These are phyloP conservation scores for Onychomys torridus DNA, from an alignment of 2,797 vertebrate species.

Conservation along the genomic window DNA sequence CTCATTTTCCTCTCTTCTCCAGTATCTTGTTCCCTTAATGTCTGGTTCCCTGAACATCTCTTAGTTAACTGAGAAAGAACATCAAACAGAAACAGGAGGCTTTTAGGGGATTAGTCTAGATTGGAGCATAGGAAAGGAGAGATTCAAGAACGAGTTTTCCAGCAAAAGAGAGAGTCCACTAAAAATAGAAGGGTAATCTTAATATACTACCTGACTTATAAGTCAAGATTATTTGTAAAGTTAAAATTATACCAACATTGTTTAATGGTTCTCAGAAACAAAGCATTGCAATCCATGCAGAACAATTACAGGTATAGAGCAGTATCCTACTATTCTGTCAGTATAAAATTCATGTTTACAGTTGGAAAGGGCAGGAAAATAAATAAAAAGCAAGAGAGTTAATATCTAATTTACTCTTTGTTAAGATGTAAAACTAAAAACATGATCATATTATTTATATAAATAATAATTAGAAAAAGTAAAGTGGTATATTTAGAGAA, in stretches of 20 bases:
- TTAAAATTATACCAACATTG: not conserved
- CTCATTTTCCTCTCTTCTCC: not conserved
- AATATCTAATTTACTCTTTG: not conserved
- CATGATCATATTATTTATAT: not conserved
- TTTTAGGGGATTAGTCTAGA: not conserved
- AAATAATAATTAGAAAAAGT: slow-evolving; percentile 24
- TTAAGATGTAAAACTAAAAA: not conserved
- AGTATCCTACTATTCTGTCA: not conserved
- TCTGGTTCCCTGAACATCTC: slow-evolving; percentile 9
- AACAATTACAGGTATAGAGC: not conserved
- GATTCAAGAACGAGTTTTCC: not conserved
- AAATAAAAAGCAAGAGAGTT: not conserved
- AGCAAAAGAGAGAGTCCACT: not conserved
- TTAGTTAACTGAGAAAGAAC: slow-evolving; percentile 22
- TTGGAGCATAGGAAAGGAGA: not conserved
- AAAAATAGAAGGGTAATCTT: not conserved
- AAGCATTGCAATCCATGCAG: not conserved
- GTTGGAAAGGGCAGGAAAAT: not conserved
- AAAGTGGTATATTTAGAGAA: not conserved
- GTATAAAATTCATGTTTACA: slow-evolving; percentile 20
- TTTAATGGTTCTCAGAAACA: slow-evolving; percentile 39
- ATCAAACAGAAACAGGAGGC: not conserved
- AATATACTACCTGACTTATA: not conserved
- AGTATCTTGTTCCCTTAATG: slow-evolving; percentile 46
- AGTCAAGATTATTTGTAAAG: slow-evolving; percentile 2